Evolutionary conservation across 2,888 invertebrate species (phyloP).

Genomic region (Papilio protenor): DNA sequence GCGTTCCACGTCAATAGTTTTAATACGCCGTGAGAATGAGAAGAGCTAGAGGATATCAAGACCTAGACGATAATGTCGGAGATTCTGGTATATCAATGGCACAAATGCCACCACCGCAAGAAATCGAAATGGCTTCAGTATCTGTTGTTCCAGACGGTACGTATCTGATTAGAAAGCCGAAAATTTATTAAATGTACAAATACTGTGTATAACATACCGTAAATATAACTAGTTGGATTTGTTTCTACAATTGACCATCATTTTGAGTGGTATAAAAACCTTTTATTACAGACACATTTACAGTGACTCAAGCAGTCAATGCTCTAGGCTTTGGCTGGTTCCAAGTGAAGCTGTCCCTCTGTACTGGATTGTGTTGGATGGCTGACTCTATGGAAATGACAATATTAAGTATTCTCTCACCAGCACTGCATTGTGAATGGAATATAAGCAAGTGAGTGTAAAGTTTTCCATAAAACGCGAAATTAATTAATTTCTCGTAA

Average conservation of each 20-base stretch:
- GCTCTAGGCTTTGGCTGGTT: conserved; percentile 95
- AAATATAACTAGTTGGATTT: too few relatives aligned
- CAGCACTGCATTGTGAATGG: conserved; percentile 98
- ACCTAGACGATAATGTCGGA: conserved; percentile 81
- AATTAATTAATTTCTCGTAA: background rate
- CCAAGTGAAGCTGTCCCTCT: conserved; percentile 93
- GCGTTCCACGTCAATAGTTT: conserved; percentile 69
- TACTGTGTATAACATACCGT: background rate
- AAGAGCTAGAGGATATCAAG: conserved; percentile 85
- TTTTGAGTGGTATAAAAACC: too few relatives aligned
- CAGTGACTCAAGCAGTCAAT: conserved; percentile 94
- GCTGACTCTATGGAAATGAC: conserved; percentile 99
- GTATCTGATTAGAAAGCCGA: conserved; percentile 39
- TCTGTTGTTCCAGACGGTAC: conserved; percentile 92
- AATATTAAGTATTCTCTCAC: conserved; percentile 95
- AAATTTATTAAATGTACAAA: background rate
- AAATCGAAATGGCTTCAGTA: conserved; percentile 91
- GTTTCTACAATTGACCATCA: too few relatives aligned
- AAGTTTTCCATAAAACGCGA: background rate
- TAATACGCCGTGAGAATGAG: conserved; percentile 66
- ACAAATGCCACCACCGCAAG: conserved; percentile 85
- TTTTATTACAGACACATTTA: conserved; percentile 89
- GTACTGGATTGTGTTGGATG: conserved; percentile 97
- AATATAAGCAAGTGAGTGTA: conserved; percentile 87
- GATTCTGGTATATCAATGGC: conserved; percentile 65